Evolutionary conservation across 2,113 vertebrate genomes (phyloP), one percentile per base, ranked within the genome.

Genomic region (Macrotus californicus): DNA sequence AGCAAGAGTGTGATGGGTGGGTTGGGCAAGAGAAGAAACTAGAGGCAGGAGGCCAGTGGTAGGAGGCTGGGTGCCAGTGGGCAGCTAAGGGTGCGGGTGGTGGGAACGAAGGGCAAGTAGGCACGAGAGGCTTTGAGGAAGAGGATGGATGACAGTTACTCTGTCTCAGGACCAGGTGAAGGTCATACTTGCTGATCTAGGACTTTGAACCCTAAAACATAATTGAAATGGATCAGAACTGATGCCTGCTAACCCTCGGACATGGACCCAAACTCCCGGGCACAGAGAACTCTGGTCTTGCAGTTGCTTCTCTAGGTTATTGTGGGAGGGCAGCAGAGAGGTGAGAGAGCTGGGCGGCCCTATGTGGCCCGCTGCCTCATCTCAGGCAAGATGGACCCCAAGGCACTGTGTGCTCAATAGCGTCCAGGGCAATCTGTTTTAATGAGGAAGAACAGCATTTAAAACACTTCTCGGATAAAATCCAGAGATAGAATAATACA

Each of bases 391-490:
- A 22, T 1, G 6, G 41, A 77, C 43, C 6, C 34, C 9, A 21
- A 59, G 75, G 67, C 48, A 29, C 10, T 15, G 29, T 19, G 41
- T 56, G 46, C 39, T 77, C 31, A 43, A 5, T 7, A 52, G 50
- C n/a, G 19, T 66, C 69, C 11, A 11, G n/a, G 72, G 21, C 48
- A 87, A 26, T 52, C 50, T 67, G 36, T 95, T 83, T 89, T 52
- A 36, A 56, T 81, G 36, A 73, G 52, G 8, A 94, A 73, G 39
- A 67, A 64, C 22, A 76, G 46, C 61, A 46, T 54, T 92, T 93
- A 64, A 88, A 91, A 80, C 19, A 64, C 11, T 72, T 39, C 43
- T 89, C 83, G 83, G 52, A 64, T 79, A 70, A 95, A 66, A 72
- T 86, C 54, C 77, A 84, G 46, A 87, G 81, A 46, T n/a, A 34